These are phyloP conservation scores for Acinonyx jubatus DNA, from an alignment of 2,113 vertebrate species.

Conservation along the genomic window DNA sequence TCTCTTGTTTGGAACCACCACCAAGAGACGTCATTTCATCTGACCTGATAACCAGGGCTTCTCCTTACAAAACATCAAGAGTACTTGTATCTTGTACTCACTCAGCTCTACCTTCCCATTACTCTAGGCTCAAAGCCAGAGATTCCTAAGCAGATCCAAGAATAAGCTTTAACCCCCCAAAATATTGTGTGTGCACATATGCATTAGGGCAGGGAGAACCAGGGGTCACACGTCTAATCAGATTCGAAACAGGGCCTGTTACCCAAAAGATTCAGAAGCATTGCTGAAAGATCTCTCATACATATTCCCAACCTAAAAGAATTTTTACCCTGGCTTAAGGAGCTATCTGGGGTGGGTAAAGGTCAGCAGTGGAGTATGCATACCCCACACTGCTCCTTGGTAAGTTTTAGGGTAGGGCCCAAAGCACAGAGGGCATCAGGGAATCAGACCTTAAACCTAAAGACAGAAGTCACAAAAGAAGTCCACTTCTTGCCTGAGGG, in stretches of 20 bases:
- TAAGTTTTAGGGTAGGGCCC: not conserved
- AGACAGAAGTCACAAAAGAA: not conserved
- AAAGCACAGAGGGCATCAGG: not conserved
- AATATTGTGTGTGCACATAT: not conserved
- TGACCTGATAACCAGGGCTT: not conserved
- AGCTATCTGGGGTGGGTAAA: not conserved
- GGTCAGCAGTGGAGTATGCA: not conserved
- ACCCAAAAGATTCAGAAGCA: not conserved
- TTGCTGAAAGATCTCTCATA: not conserved
- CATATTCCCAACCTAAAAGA: conserved; percentile 8
- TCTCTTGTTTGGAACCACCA: not conserved
- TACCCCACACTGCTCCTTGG: not conserved
- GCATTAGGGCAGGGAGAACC: not conserved
- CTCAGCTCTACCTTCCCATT: not conserved
- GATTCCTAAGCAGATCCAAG: not conserved
- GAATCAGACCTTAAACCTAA: not conserved
- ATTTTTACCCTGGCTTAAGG: not conserved
- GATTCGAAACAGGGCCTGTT: not conserved
- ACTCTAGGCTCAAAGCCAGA: not conserved
- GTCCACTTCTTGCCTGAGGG: not conserved
- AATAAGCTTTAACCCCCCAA: not conserved
- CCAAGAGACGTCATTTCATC: not conserved
- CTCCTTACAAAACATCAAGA: not conserved
- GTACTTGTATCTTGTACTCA: not conserved
- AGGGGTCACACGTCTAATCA: not conserved